phyloP scores from a whole-genome alignment of 2,888 invertebrate genomes.

The Diachrysia chrysitis region DNA sequence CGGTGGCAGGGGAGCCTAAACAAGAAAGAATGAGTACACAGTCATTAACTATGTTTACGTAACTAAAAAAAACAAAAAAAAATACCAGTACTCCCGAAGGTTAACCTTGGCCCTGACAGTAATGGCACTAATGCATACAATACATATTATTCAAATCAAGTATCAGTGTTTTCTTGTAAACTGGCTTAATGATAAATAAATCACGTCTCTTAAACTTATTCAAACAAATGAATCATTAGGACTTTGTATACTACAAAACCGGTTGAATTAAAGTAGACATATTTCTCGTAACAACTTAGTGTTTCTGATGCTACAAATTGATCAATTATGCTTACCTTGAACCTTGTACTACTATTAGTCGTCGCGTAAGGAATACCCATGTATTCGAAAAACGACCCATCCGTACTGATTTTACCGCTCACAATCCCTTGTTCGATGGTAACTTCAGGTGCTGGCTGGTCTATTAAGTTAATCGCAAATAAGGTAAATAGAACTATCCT shows the following conservation, averaged over 20 bases:
- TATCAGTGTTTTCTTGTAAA: neutral
- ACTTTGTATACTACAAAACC: conserved; percentile 28
- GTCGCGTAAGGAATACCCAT: conserved; percentile 83
- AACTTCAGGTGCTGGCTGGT: conserved; percentile 82
- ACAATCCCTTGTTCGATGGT: conserved; percentile 79
- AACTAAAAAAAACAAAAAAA: neutral
- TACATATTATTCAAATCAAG: too few species aligned
- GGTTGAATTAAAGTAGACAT: neutral
- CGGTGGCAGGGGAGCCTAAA: conserved; percentile 80
- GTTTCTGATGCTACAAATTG: neutral
- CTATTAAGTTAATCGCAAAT: conserved; percentile 79
- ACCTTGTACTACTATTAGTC: conserved; percentile 73
- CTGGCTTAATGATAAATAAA: too few species aligned
- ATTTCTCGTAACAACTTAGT: neutral
- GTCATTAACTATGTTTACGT: conserved; percentile 5
- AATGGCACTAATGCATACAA: too few species aligned
- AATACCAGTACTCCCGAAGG: neutral
- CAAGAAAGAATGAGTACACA: conserved; percentile 31
- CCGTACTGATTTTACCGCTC: conserved; percentile 77
- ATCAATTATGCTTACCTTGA: conserved; percentile 72
- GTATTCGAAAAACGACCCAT: conserved; percentile 82
- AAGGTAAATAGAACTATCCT: conserved; percentile 77
- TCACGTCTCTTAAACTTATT: neutral
- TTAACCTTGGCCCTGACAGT: neutral
- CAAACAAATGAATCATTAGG: conserved; percentile 8